Evolutionary conservation across 2,888 invertebrate species (phyloP), one percentile per base, ranked within the genome.

Genomic region (Hypsopygia costalis): DNA sequence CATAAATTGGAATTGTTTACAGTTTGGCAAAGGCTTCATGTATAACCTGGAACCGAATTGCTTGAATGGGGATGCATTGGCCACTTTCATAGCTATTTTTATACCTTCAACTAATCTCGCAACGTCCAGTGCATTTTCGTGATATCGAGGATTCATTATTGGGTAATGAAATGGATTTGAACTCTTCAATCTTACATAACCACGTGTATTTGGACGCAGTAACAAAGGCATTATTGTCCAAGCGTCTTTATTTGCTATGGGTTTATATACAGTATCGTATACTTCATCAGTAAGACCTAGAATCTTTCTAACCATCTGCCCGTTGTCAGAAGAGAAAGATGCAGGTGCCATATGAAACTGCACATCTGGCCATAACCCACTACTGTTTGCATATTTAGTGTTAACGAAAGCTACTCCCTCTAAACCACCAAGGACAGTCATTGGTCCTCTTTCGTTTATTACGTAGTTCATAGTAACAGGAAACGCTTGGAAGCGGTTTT

Each of bases 341-440:
- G 97, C 96, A 0, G 97, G 97, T 1, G 97, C 96, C 94, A 97
- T 97, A 64, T 97, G 97, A 59, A 97, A 95, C 60, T 97, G 96
- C 33, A 97, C 93, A 58, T 97, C 97, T 0, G 97, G 97, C 92
- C 95, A 95, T 47, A 93, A 91, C 1, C 93, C 91, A 1, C 94
- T 92, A 35, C 89, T 85, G 61, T 97, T 97, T 0, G 95, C 96
- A 55, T 92, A 95, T 47, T 93, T 93, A 0, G 97, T 96, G 55
- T 95, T 95, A 0, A 97, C 93, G 72, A 97, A 97, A 1, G 94
- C 97, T 38, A 97, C 82, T 0, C 95, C 96, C 81, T 97, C 97
- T 4, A 97, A 93, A 0, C 97, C 97, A 1, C 97, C 96, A 0
- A 96, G 80, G 0, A 94, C 94, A 0, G 96, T 96, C 94, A 97